These are phyloP conservation scores for Lineus longissimus DNA, from an alignment of 1,140 invertebrate species.

Conservation along the genomic window DNA sequence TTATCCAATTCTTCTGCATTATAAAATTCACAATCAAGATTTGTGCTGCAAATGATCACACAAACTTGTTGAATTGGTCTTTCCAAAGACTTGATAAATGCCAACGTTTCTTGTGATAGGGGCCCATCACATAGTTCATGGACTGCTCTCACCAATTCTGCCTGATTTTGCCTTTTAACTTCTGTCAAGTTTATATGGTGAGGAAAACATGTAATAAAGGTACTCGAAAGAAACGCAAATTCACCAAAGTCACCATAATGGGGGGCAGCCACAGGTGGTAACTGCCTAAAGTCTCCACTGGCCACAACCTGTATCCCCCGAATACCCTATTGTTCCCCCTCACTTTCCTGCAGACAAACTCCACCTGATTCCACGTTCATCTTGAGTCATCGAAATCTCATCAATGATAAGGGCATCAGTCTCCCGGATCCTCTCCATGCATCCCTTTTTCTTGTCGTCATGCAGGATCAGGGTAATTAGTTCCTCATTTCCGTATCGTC, in stretches of 20 bases:
- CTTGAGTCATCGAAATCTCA: conserved; percentile 19
- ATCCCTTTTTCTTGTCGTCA: conserved; percentile 8
- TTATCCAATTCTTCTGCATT: background rate
- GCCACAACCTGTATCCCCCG: conserved; percentile 15
- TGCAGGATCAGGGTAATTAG: conserved; percentile 6
- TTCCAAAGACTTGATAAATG: background rate
- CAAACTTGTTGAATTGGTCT: background rate
- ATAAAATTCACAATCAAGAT: background rate
- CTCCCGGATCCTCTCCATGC: conserved; percentile 6
- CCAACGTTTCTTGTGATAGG: background rate
- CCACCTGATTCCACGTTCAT: conserved; percentile 11
- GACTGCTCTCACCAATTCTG: background rate
- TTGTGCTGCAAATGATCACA: background rate
- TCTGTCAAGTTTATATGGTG: background rate
- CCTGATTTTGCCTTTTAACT: background rate
- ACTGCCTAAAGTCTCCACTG: conserved; percentile 20
- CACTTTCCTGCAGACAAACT: conserved; percentile 15
- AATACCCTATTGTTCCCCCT: background rate
- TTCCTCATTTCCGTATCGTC: conserved; percentile 13
- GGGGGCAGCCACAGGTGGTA: conserved; percentile 16
- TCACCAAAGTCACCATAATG: conserved; percentile 16
- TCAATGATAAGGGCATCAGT: conserved; percentile 16
- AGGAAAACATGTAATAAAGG: conserved; percentile 8
- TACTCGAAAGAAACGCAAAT: conserved; percentile 15
- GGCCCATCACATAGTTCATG: background rate